Conservation (phyloP, 2,888 invertebrate species). For the Petrophora chlorosata region DNA sequence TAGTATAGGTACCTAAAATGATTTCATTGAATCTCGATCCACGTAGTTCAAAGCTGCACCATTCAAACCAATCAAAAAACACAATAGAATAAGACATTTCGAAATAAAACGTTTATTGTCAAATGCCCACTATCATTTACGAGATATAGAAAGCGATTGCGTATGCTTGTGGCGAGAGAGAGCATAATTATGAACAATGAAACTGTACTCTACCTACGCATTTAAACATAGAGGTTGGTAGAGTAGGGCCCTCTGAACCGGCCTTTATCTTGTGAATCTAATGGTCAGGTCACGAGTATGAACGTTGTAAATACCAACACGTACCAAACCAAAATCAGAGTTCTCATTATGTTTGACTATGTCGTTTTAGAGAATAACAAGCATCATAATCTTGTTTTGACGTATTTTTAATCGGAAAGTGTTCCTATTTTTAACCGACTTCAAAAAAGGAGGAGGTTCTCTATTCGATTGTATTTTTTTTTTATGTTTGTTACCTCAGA, state of each 20-base stretch:
- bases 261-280: constrained; percentile 22
- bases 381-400: too few species aligned
- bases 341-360: background rate
- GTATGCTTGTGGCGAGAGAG: constrained; percentile 14
- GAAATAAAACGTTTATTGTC: constrained; percentile 18
- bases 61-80: background rate
- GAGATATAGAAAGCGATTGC: constrained; percentile 19
- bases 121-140: constrained; percentile 13
- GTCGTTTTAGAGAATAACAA: background rate
- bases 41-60: too few species aligned
- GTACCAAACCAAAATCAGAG: constrained; percentile 9
- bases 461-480: too few species aligned
- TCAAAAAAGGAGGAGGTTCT: too few species aligned
- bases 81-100: constrained; percentile 11
- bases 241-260: constrained; percentile 2
- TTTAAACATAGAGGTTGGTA: constrained; percentile 1
- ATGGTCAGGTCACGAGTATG: constrained; percentile 24
- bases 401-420: too few species aligned
- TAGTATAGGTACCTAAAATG: too few species aligned
- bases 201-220: constrained; percentile 21
- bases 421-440: too few species aligned
- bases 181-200: constrained; percentile 22
- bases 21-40: too few species aligned
- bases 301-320: constrained; percentile 22
- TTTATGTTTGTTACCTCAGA: too few species aligned